Evolutionary conservation across 1,140 invertebrate species (phyloP).

Genomic region (Zelostemma sp.): DNA sequence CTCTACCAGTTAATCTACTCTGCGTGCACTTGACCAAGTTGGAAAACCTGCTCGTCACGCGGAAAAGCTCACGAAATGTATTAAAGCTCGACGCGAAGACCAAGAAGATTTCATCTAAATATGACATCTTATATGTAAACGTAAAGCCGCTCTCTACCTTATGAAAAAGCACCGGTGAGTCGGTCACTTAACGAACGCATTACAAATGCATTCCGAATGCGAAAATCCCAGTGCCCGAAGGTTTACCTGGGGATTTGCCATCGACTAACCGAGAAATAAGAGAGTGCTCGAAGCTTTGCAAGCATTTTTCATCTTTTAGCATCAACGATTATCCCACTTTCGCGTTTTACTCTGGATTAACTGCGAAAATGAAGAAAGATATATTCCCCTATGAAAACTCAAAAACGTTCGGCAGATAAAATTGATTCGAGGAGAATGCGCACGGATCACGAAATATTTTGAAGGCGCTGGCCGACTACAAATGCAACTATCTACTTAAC

Average conservation of each 20-base stretch:
- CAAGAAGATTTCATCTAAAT: slow-evolving; percentile 43
- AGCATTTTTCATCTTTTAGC: slow-evolving; percentile 12
- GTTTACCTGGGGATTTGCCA: slow-evolving; percentile 15
- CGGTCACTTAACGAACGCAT: slow-evolving; percentile 16
- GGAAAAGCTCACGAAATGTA: slow-evolving; percentile 40
- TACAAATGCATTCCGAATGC: slow-evolving; percentile 19
- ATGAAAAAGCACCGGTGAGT: slow-evolving; percentile 9
- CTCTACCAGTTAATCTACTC: background rate
- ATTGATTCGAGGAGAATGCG: too few relatives aligned
- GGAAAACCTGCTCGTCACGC: slow-evolving; percentile 23
- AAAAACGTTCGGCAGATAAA: too few relatives aligned
- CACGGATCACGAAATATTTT: too few relatives aligned
- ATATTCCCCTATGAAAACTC: too few relatives aligned
- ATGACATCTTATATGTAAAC: slow-evolving; percentile 6
- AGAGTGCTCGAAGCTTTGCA: slow-evolving; percentile 17
- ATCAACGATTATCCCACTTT: slow-evolving; percentile 1
- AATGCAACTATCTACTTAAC: too few relatives aligned
- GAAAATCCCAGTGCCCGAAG: slow-evolving; percentile 11
- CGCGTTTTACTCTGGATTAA: too few relatives aligned
- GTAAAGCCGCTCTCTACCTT: slow-evolving; percentile 9
- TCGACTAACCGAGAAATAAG: slow-evolving; percentile 4
- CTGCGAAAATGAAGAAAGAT: too few relatives aligned
- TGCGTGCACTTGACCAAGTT: background rate
- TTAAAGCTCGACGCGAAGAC: slow-evolving; percentile 34
- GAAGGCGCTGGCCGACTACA: too few relatives aligned